Evolutionary conservation across 2,113 vertebrate species (phyloP).

Genomic region (Sprattus sprattus): DNA sequence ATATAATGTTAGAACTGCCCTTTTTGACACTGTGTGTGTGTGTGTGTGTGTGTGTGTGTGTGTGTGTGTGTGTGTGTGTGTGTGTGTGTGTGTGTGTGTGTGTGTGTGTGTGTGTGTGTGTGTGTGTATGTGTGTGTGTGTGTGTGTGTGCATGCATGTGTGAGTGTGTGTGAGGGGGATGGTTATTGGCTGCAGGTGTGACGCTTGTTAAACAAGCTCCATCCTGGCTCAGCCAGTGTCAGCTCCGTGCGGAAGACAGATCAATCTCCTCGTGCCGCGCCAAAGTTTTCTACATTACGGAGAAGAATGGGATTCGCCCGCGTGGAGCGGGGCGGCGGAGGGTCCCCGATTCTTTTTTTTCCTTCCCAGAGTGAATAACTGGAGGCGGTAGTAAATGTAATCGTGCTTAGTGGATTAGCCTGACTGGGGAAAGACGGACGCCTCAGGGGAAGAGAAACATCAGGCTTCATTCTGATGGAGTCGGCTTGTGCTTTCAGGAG

Average conservation of each 20-base stretch:
- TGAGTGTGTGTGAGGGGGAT: background rate
- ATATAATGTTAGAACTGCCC: constrained; percentile 48
- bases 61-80: background rate
- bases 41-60: background rate
- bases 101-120: background rate
- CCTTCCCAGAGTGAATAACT: background rate
- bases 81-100: background rate
- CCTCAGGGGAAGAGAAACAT: background rate
- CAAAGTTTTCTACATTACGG: background rate
- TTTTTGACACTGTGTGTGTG: constrained; percentile 43
- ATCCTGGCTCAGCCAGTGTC: constrained; percentile 50
- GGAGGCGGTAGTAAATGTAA: constrained; percentile 3
- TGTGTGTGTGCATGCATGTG: background rate
- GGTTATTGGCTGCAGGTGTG: constrained; percentile 61
- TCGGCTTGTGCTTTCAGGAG: background rate
- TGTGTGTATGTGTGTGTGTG: constrained; percentile 1
- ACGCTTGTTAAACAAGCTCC: constrained; percentile 65
- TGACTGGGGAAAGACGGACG: background rate
- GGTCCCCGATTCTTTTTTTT: background rate
- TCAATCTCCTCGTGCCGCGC: constrained; percentile 50
- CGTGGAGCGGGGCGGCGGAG: background rate
- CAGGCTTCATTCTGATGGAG: background rate
- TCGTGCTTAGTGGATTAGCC: constrained; percentile 5
- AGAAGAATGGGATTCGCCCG: background rate
- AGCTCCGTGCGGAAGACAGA: constrained; percentile 50